phyloP scores from a whole-genome alignment of 2,797 vertebrate genomes.

The Meriones psammophilus region DNA sequence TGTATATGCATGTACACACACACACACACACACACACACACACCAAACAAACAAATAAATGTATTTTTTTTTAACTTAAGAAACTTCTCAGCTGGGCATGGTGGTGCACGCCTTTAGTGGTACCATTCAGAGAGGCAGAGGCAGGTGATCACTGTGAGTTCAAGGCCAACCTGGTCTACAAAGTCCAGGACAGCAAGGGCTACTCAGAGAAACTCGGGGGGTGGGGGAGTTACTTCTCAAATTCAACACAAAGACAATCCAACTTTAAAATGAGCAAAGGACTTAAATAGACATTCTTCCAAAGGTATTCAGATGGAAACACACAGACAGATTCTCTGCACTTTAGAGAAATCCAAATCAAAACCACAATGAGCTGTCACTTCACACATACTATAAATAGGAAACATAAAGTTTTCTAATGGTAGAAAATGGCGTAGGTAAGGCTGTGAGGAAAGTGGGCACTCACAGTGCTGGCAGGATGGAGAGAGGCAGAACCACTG shows the following conservation, averaged over 20 bases:
- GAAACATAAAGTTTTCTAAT: neutral
- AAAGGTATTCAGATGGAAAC: neutral
- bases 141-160: no score
- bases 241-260: neutral
- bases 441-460: neutral
- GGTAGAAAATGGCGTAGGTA: neutral
- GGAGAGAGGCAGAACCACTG: neutral
- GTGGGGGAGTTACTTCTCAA: neutral
- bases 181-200: no score
- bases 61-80: neutral
- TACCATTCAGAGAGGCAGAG: no score
- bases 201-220: no score
- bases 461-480: no score
- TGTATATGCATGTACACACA: no score
- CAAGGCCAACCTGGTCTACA: no score
- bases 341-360: constrained; percentile 34
- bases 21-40: no score
- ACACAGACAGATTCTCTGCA: constrained; percentile 23
- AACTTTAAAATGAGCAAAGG: constrained; percentile 11
- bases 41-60: neutral
- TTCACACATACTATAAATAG: neutral
- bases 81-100: neutral
- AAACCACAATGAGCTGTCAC: neutral
- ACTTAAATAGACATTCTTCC: neutral
- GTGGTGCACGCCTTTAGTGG: no score